A percentile compares a stretch with the other conserved stretches of the same genome.
These are phyloP conservation scores for Stichodactyla helianthus DNA, from an alignment of 64 coral and sea anemone species.

Conservation along the genomic window DNA sequence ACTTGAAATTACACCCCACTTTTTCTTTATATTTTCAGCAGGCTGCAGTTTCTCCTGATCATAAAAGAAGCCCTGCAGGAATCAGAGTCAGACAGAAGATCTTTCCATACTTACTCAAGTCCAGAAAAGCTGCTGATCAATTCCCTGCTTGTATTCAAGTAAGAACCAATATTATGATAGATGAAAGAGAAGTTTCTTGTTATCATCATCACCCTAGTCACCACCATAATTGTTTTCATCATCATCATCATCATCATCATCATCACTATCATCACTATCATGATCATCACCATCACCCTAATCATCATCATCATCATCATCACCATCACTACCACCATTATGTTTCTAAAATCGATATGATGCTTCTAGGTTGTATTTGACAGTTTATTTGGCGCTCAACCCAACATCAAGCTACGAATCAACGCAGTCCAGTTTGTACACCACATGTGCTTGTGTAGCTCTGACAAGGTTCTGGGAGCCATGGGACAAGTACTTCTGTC, in stretches of 20 bases:
- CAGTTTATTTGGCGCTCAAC: constrained; percentile 72
- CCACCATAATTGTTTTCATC: neutral
- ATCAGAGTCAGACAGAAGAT: constrained; percentile 79
- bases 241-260: neutral
- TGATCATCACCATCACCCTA: neutral
- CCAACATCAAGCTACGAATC: constrained; percentile 53
- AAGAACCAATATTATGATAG: neutral
- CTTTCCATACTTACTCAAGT: constrained; percentile 81
- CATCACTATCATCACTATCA: neutral
- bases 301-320: neutral
- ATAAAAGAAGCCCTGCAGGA: constrained; percentile 58
- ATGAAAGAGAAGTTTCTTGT: neutral
- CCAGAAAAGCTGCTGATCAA: constrained; percentile 73
- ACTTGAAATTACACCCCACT: neutral
- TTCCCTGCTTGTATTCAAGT: constrained; percentile 99
- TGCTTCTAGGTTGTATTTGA: constrained; percentile 48
- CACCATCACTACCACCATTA: neutral
- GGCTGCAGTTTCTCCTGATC: constrained; percentile 42
- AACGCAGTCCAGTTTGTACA: constrained; percentile 87
- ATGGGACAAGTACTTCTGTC: constrained; percentile 78
- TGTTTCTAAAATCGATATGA: neutral
- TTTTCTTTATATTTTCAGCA: neutral
- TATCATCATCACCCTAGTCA: neutral
- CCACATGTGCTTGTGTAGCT: constrained; percentile 88
- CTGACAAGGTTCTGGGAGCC: constrained; percentile 71